A percentile compares a stretch with the other conserved stretches of the same genome.
Evolutionary conservation across 2,888 invertebrate species (phyloP).

Genomic region (Notodonta dromedarius): DNA sequence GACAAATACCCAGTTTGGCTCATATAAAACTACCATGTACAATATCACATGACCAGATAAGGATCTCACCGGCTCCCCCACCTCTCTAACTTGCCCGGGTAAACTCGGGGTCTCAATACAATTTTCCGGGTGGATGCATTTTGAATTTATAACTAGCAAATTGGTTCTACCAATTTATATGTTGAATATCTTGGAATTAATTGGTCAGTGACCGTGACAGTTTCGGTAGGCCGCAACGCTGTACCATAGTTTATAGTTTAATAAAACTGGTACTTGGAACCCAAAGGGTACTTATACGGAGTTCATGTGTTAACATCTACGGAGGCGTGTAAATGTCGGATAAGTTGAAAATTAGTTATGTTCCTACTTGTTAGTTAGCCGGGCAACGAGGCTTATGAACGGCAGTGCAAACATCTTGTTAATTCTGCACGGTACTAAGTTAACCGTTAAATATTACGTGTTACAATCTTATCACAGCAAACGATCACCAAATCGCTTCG

Average conservation of each 20-base stretch:
- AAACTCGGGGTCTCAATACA: conserved; percentile 73
- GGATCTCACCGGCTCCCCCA: conserved; percentile 31
- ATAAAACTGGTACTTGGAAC: conserved; percentile 27
- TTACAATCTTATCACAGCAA: no score
- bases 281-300: conserved; percentile 19
- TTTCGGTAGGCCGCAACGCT: conserved; percentile 44
- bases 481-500: no score
- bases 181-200: conserved; percentile 80
- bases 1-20: conserved; percentile 65
- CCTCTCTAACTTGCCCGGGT: conserved; percentile 54
- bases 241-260: conserved; percentile 36
- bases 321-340: not conserved
- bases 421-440: not conserved
- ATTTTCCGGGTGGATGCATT: conserved; percentile 80
- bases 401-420: not conserved
- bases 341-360: conserved; percentile 6
- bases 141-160: conserved; percentile 83
- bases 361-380: not conserved
- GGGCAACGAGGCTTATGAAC: not conserved
- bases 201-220: conserved; percentile 66
- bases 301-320: conserved; percentile 6
- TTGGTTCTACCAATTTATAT: conserved; percentile 78
- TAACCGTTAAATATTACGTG: not conserved
- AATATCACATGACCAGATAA: conserved; percentile 43
- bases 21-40: conserved; percentile 58